These are phyloP conservation scores for Leptodirus hochenwartii DNA, from an alignment of 2,888 invertebrate genomes.

Conservation along the genomic window DNA sequence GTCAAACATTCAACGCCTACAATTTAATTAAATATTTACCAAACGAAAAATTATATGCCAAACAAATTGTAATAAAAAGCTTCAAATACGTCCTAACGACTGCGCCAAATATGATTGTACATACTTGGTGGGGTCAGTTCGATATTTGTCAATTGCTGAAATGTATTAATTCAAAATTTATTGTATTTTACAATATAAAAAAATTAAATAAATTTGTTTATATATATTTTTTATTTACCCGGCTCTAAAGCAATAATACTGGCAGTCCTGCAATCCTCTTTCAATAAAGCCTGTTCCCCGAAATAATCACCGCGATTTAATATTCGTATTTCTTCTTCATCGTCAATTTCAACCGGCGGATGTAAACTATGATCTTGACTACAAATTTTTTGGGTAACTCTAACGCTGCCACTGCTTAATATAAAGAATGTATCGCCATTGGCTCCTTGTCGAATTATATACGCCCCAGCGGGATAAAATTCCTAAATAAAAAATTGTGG, in stretches of 20 bases:
- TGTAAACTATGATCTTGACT: conserved; percentile 21
- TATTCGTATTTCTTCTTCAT: conserved; percentile 37
- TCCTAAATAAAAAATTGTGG: conserved; percentile 25
- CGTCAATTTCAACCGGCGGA: too few relatives aligned
- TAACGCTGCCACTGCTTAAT: conserved; percentile 39
- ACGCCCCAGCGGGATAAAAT: conserved; percentile 40
- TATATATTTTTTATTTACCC: too few relatives aligned
- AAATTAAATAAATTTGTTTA: too few relatives aligned
- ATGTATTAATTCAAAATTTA: too few relatives aligned
- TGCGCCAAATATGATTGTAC: too few relatives aligned
- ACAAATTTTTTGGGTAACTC: conserved; percentile 26
- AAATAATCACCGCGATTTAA: conserved; percentile 43
- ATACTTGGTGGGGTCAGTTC: too few relatives aligned
- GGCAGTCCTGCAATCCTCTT: conserved; percentile 48
- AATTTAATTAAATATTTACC: too few relatives aligned
- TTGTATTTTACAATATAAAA: too few relatives aligned
- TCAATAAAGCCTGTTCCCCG: conserved; percentile 44
- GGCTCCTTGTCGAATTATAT: conserved; percentile 45
- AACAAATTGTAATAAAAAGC: too few relatives aligned
- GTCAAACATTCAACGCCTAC: conserved; percentile 48
- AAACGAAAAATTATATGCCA: too few relatives aligned
- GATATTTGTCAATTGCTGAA: too few relatives aligned
- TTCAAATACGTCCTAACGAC: too few relatives aligned
- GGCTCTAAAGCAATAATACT: conserved; percentile 44
- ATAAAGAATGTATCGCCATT: conserved; percentile 48